Evolutionary conservation across 2,113 vertebrate species (phyloP).

Genomic region (Hydrochoerus hydrochaeris): DNA sequence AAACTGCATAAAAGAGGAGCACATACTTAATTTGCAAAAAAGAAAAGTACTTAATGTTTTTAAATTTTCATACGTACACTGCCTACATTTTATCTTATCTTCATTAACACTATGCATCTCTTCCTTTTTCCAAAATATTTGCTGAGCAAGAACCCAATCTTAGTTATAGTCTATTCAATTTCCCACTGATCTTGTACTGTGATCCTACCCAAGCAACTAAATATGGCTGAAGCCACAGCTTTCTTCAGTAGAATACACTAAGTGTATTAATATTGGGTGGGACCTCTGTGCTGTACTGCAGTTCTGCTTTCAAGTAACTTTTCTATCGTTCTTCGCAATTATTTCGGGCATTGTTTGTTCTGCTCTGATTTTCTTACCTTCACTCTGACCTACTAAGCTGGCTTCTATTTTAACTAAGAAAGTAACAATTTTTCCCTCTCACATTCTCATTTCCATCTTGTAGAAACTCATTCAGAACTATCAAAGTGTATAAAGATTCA

Average conservation of each 20-base stretch:
- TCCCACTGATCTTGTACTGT: background rate
- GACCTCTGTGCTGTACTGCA: background rate
- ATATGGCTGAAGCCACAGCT: background rate
- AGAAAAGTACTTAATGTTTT: background rate
- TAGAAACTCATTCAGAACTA: background rate
- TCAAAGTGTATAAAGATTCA: background rate
- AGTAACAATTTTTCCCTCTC: background rate
- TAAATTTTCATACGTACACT: background rate
- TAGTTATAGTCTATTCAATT: background rate
- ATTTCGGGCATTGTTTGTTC: background rate
- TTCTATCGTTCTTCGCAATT: background rate
- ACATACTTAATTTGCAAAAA: background rate
- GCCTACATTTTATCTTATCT: background rate
- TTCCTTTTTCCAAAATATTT: background rate
- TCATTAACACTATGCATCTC: background rate
- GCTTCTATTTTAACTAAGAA: slow-evolving; percentile 39
- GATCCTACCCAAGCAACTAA: background rate
- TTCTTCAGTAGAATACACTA: background rate
- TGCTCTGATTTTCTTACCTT: background rate
- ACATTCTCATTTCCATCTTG: background rate
- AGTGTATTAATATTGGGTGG: background rate
- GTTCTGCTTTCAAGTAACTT: background rate
- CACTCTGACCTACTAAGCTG: background rate
- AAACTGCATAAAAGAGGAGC: background rate
- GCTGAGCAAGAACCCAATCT: background rate